phyloP scores from a whole-genome alignment of 2,113 vertebrate genomes.

The Neodon shergylaensis region DNA sequence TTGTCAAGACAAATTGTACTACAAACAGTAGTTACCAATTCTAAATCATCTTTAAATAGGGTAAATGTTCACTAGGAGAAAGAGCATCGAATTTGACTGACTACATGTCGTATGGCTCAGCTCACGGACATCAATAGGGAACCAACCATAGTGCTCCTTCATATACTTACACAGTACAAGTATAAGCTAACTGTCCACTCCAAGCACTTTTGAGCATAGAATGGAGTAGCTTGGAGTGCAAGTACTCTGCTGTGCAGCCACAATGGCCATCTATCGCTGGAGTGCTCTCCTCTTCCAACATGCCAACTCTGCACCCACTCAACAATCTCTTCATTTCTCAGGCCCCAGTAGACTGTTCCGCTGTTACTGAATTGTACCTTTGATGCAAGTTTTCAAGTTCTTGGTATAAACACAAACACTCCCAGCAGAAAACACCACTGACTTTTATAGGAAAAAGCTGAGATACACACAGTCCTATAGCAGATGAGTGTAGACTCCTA shows the following conservation, averaged over 20 bases:
- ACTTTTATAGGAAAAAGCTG: background rate
- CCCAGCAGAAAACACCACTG: background rate
- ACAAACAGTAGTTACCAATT: constrained; percentile 20
- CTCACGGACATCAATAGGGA: background rate
- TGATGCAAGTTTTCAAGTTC: background rate
- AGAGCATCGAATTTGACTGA: background rate
- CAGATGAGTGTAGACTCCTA: background rate
- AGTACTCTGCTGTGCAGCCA: background rate
- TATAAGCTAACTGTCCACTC: background rate
- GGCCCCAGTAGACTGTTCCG: background rate
- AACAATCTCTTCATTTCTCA: background rate
- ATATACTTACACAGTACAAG: background rate
- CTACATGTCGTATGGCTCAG: background rate
- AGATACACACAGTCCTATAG: background rate
- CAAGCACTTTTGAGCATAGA: background rate
- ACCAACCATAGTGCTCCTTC: background rate
- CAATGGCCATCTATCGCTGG: background rate
- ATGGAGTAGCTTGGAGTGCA: background rate
- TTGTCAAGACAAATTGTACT: background rate
- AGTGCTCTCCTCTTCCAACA: background rate
- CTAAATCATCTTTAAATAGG: constrained; percentile 13
- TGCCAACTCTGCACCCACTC: background rate
- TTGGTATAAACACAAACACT: background rate
- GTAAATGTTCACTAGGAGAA: background rate
- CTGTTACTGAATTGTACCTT: background rate